Base-by-base conservation (phyloP, 2,888 invertebrate genomes). In the Drosophila lutescens region DNA sequence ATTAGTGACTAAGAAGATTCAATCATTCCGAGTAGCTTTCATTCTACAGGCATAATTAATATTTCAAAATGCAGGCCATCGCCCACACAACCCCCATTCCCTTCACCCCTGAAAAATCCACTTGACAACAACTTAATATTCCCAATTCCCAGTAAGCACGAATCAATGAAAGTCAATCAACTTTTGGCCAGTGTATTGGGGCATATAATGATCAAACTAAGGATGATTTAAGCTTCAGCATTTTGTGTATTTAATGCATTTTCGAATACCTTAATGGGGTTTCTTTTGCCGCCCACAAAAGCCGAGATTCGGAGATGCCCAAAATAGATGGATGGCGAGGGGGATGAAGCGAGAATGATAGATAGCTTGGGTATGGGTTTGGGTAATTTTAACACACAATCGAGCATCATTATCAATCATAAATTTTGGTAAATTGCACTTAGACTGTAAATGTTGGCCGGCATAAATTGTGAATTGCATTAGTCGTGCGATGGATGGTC, bases 371-470 rank as follows among this genome's bases (percentile, higher is more conserved):
- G n/a, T 55, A 5, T 26, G 5, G 49, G 56, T 12, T 23, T 44
- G 32, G n/a, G 53, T 7, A 36, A 67, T 57, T 72, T 72, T 46
- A 50, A 56, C 81, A 83, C 79, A 83, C 78, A 69, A 79, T 84
- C 77, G 73, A 77, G 67, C 85, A 81, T 87, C 87, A 83, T 83
- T 83, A 86, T 83, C 85, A 77, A 65, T 70, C 69, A 70, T 58
- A 69, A 69, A 68, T 51, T 57, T 68, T 34, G 44, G 69, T 57
- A 69, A 68, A 68, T 72, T 62, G 62, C 70, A 71, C 62, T 47
- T 84, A 76, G 83, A 80, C 80, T 58, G 72, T 71, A 59, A 66
- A 76, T 71, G 55, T 57, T 58, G 44, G 41, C 38, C 50, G 32
- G 65, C 34, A 51, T 71, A 67, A 46, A 56, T 65, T 50, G 54